Base-by-base conservation (phyloP, 2,113 vertebrate genomes). In the Brachyistius frenatus region DNA sequence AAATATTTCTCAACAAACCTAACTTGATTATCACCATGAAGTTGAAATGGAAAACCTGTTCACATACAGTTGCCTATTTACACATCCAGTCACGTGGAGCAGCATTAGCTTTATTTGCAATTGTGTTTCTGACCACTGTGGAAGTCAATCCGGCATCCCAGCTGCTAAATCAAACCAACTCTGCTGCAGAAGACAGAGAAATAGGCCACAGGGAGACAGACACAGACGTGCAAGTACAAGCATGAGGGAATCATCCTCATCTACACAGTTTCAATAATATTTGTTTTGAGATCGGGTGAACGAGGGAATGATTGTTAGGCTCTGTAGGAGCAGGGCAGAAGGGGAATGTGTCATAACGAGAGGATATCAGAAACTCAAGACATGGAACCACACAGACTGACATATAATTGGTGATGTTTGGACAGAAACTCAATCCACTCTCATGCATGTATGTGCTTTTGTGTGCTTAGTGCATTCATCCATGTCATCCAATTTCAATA, bases 401-500 rank as follows among this genome's bases (percentile, higher is more conserved):
- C 77, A 80, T 64, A 66, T 56, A 75, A 75, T 80, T 30, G 73
- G 76, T 54, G 58, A 4, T 65, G 70, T 73, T 66, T 73, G 30
- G 37, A 69, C n/a, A 49, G 70, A 66, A 81, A 77, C 60, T 54
- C 61, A 36, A 44, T 68, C 23, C 63, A 2, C 6, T 71, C 56
- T 37, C 10, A 14, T 58, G 61, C 57, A 62, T 63, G 71, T 49
- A 52, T 55, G 63, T 54, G 68, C 50, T 3, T 44, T 61, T 85
- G 49, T 78, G 60, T 82, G 54, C 77, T 65, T 1, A 16, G 64
- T 50, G 73, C 78, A 60, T 69, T 80, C 82, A 50, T 84, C 77
- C 80, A 37, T 66, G 64, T 75, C 75, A 77, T 85, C 63, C 83
- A 74, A 49, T 76, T 74, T 81, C 81, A 79, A 72, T 68, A 78